Evolutionary conservation across 2,888 invertebrate species (phyloP).

Genomic region (Crossocerus cetratus): DNA sequence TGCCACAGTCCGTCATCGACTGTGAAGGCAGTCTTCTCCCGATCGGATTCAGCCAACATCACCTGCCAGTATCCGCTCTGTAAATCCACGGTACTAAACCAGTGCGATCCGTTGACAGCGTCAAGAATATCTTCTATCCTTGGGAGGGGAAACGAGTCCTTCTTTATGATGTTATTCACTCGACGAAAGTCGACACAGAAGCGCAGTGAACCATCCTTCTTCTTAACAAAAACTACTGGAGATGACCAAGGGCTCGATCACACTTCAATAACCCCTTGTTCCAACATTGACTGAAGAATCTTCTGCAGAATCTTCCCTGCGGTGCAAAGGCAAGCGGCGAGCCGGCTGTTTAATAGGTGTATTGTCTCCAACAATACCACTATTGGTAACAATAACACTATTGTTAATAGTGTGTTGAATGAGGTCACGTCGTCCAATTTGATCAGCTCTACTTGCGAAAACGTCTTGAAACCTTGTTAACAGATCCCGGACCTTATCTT

Average conservation of each 20-base stretch:
- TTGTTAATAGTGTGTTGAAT: neutral
- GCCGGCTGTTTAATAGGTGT: neutral
- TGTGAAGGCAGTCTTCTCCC: slow-evolving; percentile 35
- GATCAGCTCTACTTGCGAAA: neutral
- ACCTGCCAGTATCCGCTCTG: slow-evolving; percentile 8
- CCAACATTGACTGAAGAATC: neutral
- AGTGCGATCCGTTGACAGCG: neutral
- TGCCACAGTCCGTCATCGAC: slow-evolving; percentile 40
- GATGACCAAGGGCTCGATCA: neutral
- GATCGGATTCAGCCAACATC: slow-evolving; percentile 2
- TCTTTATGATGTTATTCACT: slow-evolving; percentile 4
- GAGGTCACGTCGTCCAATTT: neutral
- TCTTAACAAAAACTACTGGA: slow-evolving; percentile 11
- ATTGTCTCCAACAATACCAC: neutral
- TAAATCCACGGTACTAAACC: neutral
- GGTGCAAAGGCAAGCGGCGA: neutral
- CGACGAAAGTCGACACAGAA: slow-evolving; percentile 6
- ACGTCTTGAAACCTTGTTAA: too few species aligned
- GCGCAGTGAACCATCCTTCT: neutral
- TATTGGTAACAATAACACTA: too few species aligned
- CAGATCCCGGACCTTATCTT: too few species aligned
- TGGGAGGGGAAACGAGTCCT: slow-evolving; percentile 1
- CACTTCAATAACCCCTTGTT: neutral
- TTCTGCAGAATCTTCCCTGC: neutral
- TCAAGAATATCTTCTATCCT: neutral